phyloP scores from a whole-genome alignment of 2,888 invertebrate genomes.

The Salpingus planirostris region DNA sequence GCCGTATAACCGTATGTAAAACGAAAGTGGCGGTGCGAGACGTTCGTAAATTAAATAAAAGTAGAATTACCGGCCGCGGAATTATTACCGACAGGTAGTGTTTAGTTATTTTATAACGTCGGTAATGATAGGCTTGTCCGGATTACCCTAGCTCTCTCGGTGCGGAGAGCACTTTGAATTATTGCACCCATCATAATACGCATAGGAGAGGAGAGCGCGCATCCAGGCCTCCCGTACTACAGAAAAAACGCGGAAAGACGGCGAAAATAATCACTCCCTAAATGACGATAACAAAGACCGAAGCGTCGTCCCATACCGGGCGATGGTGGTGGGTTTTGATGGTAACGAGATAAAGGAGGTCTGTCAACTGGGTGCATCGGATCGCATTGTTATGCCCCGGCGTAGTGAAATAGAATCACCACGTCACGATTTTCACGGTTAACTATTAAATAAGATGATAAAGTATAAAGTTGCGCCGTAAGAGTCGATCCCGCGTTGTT shows the following conservation, averaged over 20 bases:
- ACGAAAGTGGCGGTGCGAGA: too few species aligned
- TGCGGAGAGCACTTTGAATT: slow-evolving; percentile 4
- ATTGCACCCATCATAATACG: too few species aligned
- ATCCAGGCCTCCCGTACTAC: too few species aligned
- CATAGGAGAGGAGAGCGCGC: too few species aligned
- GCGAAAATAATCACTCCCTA: too few species aligned
- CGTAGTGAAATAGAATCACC: slow-evolving; percentile 20
- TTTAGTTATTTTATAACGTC: slow-evolving; percentile 34
- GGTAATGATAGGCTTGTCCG: slow-evolving; percentile 32
- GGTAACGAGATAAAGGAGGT: slow-evolving; percentile 17
- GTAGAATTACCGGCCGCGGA: slow-evolving; percentile 21
- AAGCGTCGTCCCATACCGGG: too few species aligned
- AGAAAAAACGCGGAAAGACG: too few species aligned
- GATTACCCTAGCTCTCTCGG: slow-evolving; percentile 4
- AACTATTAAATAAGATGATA: slow-evolving; percentile 34
- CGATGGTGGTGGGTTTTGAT: too few species aligned
- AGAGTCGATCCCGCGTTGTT: too few species aligned
- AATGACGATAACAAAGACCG: too few species aligned
- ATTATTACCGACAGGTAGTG: slow-evolving; percentile 26
- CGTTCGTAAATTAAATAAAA: slow-evolving; percentile 5
- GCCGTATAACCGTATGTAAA: too few species aligned
- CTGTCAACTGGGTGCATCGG: slow-evolving; percentile 7
- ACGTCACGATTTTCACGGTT: slow-evolving; percentile 29
- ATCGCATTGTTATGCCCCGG: slow-evolving; percentile 14
- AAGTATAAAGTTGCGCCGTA: slow-evolving; percentile 20